Conservation (phyloP, 2,888 invertebrate genomes). For the Zaprionus bogoriensis region DNA sequence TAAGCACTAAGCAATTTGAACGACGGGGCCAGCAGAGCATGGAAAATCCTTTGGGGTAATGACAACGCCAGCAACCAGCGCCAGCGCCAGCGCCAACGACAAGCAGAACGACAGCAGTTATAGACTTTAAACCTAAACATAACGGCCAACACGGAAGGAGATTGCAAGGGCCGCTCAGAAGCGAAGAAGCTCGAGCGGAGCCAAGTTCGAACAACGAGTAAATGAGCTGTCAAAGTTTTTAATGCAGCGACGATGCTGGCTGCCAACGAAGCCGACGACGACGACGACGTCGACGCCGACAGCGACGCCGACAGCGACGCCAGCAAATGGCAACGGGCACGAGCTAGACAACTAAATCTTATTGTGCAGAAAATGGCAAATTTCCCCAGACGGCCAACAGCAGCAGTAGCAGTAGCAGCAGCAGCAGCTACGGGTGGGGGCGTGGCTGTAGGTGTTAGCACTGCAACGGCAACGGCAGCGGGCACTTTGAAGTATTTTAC, state of each 20-base stretch:
- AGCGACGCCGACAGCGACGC: slow-evolving; percentile 24
- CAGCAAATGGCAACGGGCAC: slow-evolving; percentile 68
- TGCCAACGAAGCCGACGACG: slow-evolving; percentile 34
- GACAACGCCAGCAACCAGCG: slow-evolving; percentile 57
- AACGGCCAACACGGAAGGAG: slow-evolving; percentile 46
- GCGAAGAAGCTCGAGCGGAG: slow-evolving; percentile 15
- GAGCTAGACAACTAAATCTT: slow-evolving; percentile 81
- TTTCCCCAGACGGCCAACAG: slow-evolving; percentile 79
- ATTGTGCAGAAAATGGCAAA: slow-evolving; percentile 81
- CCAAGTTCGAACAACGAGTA: slow-evolving; percentile 77
- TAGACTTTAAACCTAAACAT: slow-evolving; percentile 72
- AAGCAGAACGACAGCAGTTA: slow-evolving; percentile 65
- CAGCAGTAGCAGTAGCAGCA: slow-evolving; percentile 31
- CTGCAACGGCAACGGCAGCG: slow-evolving; percentile 39
- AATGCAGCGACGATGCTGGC: slow-evolving; percentile 65
- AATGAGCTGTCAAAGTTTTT: slow-evolving; percentile 80
- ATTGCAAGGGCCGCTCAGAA: not conserved
- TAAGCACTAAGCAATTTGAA: slow-evolving; percentile 74
- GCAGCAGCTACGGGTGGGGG: not conserved
- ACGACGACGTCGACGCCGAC: slow-evolving; percentile 12
- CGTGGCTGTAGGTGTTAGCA: not conserved
- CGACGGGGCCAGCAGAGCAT: slow-evolving; percentile 60
- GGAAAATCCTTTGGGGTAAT: slow-evolving; percentile 61
- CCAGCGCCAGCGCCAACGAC: not conserved
- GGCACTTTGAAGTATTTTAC: slow-evolving; percentile 69